Conservation (phyloP, 2,113 vertebrate genomes). For the Cololabis saira region DNA sequence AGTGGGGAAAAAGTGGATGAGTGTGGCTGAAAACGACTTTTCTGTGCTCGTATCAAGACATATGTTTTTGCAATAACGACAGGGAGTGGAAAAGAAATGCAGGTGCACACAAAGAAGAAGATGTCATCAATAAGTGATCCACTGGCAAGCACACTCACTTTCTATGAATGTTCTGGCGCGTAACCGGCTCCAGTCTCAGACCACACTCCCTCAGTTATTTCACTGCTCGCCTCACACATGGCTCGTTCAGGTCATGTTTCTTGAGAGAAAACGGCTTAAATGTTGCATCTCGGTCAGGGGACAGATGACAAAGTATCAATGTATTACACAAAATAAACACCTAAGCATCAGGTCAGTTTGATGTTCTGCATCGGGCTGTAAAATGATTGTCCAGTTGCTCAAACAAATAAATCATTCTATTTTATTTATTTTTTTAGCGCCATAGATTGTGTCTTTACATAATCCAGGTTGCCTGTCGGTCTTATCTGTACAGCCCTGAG, state of each 20-base stretch:
- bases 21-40: neutral
- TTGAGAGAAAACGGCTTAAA: too few species aligned
- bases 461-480: neutral
- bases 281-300: too few species aligned
- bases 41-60: neutral
- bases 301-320: too few species aligned
- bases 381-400: neutral
- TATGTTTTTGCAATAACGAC: too few species aligned
- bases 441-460: neutral
- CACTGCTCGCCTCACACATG: too few species aligned
- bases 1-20: too few species aligned
- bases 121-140: neutral
- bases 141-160: neutral
- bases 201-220: neutral
- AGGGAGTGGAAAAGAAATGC: too few species aligned
- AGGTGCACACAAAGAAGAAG: too few species aligned
- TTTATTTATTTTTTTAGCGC: neutral
- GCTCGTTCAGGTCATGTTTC: too few species aligned
- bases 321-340: conserved; percentile 9
- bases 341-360: conserved; percentile 3
- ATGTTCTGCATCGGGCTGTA: conserved; percentile 6
- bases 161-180: neutral
- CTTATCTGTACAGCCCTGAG: too few species aligned
- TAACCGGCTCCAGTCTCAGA: neutral
- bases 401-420: neutral